Evolutionary conservation across 2,113 vertebrate species (phyloP).

Genomic region (Oreocharis arfaki): DNA sequence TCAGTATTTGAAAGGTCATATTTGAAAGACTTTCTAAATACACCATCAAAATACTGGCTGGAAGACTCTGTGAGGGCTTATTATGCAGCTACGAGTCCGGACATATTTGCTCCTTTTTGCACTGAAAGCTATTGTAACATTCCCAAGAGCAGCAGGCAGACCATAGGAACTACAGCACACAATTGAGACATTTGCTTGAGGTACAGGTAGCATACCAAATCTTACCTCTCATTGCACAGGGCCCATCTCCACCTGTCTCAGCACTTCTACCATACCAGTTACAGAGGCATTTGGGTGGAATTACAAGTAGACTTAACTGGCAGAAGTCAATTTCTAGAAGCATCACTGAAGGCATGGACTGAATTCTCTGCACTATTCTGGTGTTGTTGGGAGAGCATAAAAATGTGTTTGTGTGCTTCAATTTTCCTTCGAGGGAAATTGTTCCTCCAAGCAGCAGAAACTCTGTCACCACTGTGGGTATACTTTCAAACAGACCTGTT

Average conservation of each 20-base stretch:
- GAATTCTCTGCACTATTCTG: background rate
- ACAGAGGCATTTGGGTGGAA: background rate
- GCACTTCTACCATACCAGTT: background rate
- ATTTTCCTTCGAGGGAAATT: background rate
- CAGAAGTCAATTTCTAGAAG: background rate
- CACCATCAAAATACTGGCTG: background rate
- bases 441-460: background rate
- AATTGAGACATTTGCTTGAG: background rate
- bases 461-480: background rate
- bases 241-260: background rate
- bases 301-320: background rate
- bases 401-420: background rate
- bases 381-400: background rate
- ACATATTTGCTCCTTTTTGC: background rate
- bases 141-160: background rate
- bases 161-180: background rate
- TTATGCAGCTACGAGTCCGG: background rate
- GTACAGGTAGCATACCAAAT: background rate
- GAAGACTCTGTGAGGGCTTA: background rate
- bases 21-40: constrained; percentile 24
- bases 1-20: constrained; percentile 30
- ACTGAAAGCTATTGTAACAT: background rate
- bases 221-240: background rate
- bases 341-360: background rate
- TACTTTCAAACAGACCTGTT: background rate